A percentile compares a stretch with the other conserved stretches of the same genome.
These are phyloP conservation scores for Echiichthys vipera DNA, from an alignment of 2,797 vertebrate genomes.

Conservation along the genomic window DNA sequence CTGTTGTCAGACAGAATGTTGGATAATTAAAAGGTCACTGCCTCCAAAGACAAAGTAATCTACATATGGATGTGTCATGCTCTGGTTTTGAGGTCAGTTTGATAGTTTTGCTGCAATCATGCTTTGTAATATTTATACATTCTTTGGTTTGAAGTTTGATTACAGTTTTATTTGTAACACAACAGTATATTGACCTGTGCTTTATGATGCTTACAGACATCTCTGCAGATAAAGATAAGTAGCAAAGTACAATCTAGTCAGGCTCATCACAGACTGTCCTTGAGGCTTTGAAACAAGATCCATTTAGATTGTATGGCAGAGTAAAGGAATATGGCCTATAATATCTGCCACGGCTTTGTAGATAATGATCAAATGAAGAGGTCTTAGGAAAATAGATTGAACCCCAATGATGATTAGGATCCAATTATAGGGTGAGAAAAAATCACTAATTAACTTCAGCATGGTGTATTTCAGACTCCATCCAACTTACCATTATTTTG, in stretches of 20 bases:
- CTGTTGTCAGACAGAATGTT: no score
- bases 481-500: constrained; percentile 17
- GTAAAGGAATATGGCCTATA: constrained; percentile 79
- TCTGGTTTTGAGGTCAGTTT: background rate
- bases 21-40: background rate
- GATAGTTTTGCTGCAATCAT: background rate
- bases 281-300: constrained; percentile 84
- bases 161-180: constrained; percentile 13
- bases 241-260: constrained; percentile 62
- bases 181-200: constrained; percentile 50
- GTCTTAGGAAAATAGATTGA: constrained; percentile 83
- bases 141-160: background rate
- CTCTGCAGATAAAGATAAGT: constrained; percentile 70
- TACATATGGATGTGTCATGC: background rate
- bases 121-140: constrained; percentile 5
- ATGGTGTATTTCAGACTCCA: constrained; percentile 39
- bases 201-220: constrained; percentile 71
- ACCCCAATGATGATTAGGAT: constrained; percentile 82
- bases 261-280: constrained; percentile 74
- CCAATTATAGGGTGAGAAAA: constrained; percentile 72
- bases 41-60: background rate
- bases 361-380: constrained; percentile 85
- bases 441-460: constrained; percentile 63
- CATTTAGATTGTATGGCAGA: constrained; percentile 82
- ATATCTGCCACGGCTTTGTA: constrained; percentile 81